phyloP scores from a whole-genome alignment of 53 echinoderm and acorn worm species.

The Hippasteria phrygiana region DNA sequence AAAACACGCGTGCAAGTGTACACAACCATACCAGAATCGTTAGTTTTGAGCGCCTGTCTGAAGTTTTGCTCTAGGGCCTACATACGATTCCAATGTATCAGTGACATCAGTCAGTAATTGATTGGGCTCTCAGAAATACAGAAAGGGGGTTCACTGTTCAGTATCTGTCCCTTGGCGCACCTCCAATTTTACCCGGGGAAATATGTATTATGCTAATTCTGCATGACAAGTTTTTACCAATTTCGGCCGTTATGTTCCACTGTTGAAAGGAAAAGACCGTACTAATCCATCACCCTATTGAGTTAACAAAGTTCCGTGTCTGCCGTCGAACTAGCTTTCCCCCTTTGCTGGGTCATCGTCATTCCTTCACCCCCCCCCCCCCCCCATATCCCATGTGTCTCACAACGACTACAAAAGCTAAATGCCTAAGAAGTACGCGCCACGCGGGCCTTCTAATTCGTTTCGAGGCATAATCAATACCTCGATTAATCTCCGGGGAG shows the following conservation, averaged over 20 bases:
- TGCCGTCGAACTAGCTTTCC: background rate
- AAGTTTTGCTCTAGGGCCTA: too few relatives aligned
- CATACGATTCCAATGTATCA: too few relatives aligned
- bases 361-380: background rate
- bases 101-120: too few relatives aligned
- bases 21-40: too few relatives aligned
- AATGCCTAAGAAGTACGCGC: constrained; percentile 54
- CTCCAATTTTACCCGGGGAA: background rate
- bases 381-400: background rate
- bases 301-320: constrained; percentile 41
- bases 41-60: too few relatives aligned
- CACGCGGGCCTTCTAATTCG: constrained; percentile 28
- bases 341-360: background rate
- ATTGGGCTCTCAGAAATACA: too few relatives aligned
- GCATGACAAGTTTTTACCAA: background rate
- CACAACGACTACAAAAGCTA: constrained; percentile 22
- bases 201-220: background rate
- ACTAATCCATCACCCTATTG: constrained; percentile 14
- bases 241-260: background rate
- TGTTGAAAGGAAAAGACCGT: background rate
- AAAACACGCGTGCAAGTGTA: too few relatives aligned
- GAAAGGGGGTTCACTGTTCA: too few relatives aligned
- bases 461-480: constrained; percentile 18
- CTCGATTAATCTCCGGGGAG: constrained; percentile 41
- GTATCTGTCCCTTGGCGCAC: too few relatives aligned